Evolutionary conservation across 2,797 vertebrate genomes (phyloP).

Genomic region (Gobio occitaniae): DNA sequence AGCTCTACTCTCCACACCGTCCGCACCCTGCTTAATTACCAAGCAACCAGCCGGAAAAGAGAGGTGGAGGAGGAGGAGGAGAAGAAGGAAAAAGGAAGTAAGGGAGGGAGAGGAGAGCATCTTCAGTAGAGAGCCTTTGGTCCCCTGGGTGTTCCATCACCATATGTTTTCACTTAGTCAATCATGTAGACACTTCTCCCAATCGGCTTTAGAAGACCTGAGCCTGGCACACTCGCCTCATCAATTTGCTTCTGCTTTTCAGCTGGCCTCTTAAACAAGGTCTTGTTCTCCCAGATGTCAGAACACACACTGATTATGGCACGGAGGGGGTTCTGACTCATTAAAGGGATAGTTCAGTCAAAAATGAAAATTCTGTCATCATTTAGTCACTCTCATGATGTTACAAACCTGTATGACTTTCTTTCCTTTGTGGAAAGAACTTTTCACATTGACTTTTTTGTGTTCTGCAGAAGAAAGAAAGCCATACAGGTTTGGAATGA

Average conservation of each 20-base stretch:
- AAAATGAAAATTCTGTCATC: not conserved
- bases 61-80: not conserved
- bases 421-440: not conserved
- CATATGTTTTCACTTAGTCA: constrained; percentile 79
- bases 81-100: not conserved
- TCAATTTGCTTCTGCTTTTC: constrained; percentile 61
- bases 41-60: constrained; percentile 69
- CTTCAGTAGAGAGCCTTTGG: constrained; percentile 55
- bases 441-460: not conserved
- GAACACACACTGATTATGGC: constrained; percentile 19
- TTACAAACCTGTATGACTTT: not conserved
- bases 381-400: not conserved
- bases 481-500: not conserved
- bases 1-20: constrained; percentile 54
- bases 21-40: constrained; percentile 71
- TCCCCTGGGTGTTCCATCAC: constrained; percentile 62
- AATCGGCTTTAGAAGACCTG: constrained; percentile 66
- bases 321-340: not conserved
- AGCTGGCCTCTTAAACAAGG: constrained; percentile 63
- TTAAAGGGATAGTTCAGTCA: not conserved
- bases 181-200: constrained; percentile 73
- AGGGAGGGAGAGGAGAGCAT: constrained; percentile 33
- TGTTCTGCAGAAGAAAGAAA: not conserved
- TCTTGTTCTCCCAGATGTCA: constrained; percentile 61
- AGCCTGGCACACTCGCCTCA: constrained; percentile 50